Evolutionary conservation across 2,113 vertebrate species (phyloP).

Genomic region (Corapipo altera): DNA sequence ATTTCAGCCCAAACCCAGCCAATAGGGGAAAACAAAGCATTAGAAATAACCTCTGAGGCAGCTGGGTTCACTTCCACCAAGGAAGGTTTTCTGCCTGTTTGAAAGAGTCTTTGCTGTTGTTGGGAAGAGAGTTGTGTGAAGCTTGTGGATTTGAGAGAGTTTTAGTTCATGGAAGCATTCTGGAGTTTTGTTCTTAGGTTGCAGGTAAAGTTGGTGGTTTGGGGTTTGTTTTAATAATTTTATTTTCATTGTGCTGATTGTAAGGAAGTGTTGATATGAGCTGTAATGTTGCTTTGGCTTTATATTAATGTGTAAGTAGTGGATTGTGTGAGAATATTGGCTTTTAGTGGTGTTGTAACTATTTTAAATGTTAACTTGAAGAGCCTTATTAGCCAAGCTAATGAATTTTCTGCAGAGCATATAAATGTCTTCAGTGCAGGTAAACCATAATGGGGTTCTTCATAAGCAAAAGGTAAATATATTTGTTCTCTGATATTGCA

Average conservation of each 20-base stretch:
- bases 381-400: background rate
- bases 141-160: accelerated
- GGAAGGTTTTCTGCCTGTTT: accelerated
- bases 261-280: accelerated
- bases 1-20: background rate
- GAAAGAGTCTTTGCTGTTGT: accelerated
- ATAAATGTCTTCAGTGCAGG: background rate
- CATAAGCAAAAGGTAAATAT: background rate
- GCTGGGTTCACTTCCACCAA: accelerated
- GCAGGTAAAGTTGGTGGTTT: background rate
- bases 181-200: accelerated
- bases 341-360: background rate
- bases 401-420: background rate
- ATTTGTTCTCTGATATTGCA: accelerated
- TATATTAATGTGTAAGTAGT: background rate
- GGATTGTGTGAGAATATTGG: background rate
- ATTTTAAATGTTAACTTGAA: background rate
- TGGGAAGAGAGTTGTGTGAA: accelerated
- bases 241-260: accelerated
- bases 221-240: accelerated
- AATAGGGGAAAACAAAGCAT: background rate
- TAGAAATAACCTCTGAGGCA: background rate
- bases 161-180: background rate
- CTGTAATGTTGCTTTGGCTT: background rate
- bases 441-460: background rate